Evolutionary conservation across 2,888 invertebrate species (phyloP).

Genomic region (Cataglyphis albicans): DNA sequence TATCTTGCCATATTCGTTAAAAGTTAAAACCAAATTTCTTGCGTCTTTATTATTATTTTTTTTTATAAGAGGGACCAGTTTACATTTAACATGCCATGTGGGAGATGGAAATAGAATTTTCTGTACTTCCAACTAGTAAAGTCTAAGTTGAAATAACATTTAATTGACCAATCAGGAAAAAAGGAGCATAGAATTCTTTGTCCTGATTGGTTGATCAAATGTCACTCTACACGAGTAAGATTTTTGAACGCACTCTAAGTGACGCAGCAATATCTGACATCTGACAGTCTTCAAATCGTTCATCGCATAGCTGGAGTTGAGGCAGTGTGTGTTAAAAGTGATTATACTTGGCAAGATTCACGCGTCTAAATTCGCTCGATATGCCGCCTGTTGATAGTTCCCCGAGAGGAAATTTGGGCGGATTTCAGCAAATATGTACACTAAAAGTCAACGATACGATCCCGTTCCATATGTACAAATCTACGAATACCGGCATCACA

Average conservation of each 20-base stretch:
- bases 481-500: constrained; percentile 92
- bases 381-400: constrained; percentile 85
- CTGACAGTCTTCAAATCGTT: neutral
- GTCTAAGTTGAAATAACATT: too few relatives aligned
- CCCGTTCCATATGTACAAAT: constrained; percentile 93
- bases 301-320: neutral
- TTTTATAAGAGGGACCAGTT: too few relatives aligned
- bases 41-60: too few relatives aligned
- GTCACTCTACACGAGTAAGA: too few relatives aligned
- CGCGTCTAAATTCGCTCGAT: constrained; percentile 8
- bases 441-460: constrained; percentile 91
- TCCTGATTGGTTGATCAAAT: too few relatives aligned
- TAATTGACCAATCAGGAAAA: neutral
- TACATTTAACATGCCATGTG: too few relatives aligned
- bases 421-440: constrained; percentile 88
- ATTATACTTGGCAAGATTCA: neutral
- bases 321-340: neutral
- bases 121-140: too few relatives aligned
- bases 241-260: too few relatives aligned
- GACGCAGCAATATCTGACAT: too few relatives aligned
- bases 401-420: constrained; percentile 84
- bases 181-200: neutral
- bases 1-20: constrained; percentile 80
- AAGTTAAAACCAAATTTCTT: too few relatives aligned
- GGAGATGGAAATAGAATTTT: too few relatives aligned